These are phyloP conservation scores for Paedocypris micromegethes DNA, from an alignment of 2,797 vertebrate genomes.

Conservation along the genomic window DNA sequence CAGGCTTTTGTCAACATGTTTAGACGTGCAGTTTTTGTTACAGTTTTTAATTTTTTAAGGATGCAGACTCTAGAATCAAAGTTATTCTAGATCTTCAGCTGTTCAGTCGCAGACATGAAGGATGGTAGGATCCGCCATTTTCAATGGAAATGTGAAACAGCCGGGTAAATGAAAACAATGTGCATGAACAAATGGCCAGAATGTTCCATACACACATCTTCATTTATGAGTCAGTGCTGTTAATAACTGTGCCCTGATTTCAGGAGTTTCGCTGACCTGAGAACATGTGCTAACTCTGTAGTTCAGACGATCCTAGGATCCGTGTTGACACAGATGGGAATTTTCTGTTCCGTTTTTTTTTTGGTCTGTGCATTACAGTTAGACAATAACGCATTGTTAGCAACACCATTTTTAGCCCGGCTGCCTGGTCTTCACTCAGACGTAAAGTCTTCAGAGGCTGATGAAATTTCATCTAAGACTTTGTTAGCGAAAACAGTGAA, in stretches of 20 bases:
- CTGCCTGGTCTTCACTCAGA: background rate
- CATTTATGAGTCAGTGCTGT: background rate
- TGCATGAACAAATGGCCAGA: background rate
- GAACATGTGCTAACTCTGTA: background rate
- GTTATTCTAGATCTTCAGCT: too few relatives aligned
- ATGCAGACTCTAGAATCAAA: too few relatives aligned
- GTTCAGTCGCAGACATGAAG: too few relatives aligned
- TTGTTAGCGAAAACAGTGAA: background rate
- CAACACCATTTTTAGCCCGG: background rate
- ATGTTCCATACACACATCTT: slow-evolving; percentile 2
- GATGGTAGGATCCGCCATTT: background rate
- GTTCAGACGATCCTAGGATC: slow-evolving; percentile 7
- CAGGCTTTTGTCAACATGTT: slow-evolving; percentile 8
- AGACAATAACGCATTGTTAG: slow-evolving; percentile 13
- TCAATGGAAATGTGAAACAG: background rate
- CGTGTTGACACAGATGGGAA: slow-evolving; percentile 9
- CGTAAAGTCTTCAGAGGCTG: background rate
- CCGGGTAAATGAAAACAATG: background rate
- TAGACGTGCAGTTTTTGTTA: background rate
- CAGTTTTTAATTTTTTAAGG: too few relatives aligned
- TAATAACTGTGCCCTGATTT: background rate
- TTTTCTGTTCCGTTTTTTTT: slow-evolving; percentile 6
- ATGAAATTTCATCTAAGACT: slow-evolving; percentile 23
- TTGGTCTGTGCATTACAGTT: background rate
- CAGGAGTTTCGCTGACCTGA: slow-evolving; percentile 5